Percentiles rank a stretch among this genome's conserved stretches.
These are phyloP conservation scores for Prietella phreatophila DNA, from an alignment of 2,113 vertebrate genomes.

Conservation along the genomic window DNA sequence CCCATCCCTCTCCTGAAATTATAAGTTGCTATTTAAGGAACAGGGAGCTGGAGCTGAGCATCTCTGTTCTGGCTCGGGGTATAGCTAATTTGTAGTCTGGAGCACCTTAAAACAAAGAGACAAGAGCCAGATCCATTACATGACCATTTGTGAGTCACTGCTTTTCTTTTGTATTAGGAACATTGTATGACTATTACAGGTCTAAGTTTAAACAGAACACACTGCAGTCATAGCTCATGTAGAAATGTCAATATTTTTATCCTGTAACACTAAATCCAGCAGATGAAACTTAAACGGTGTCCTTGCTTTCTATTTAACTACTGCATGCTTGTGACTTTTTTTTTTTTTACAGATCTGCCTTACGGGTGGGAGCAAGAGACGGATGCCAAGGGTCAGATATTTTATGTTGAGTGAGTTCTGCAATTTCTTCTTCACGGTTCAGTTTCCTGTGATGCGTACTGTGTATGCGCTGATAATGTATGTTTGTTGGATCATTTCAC, in stretches of 20 bases:
- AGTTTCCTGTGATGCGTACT: too few species aligned
- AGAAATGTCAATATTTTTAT: neutral
- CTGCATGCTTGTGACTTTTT: constrained; percentile 12
- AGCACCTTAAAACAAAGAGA: neutral
- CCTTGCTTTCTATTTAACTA: neutral
- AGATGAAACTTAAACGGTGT: neutral
- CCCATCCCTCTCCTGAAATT: neutral
- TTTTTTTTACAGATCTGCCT: constrained; percentile 77
- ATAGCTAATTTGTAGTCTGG: neutral
- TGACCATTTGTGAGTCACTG: neutral
- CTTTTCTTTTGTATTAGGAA: neutral
- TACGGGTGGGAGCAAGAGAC: constrained; percentile 98
- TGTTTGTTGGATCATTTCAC: constrained; percentile 1
- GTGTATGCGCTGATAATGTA: neutral
- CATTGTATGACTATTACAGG: neutral
- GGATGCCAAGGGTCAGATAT: constrained; percentile 87
- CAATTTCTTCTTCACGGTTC: neutral
- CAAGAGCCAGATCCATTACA: neutral
- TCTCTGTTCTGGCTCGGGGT: neutral
- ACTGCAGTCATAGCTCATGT: neutral
- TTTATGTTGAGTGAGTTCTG: constrained; percentile 94
- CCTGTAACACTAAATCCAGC: neutral
- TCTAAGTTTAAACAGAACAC: neutral
- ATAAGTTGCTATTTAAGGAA: neutral
- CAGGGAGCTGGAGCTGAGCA: neutral